These are phyloP conservation scores for Polydesmus complanatus DNA, from an alignment of 2,888 invertebrate genomes.

Conservation along the genomic window DNA sequence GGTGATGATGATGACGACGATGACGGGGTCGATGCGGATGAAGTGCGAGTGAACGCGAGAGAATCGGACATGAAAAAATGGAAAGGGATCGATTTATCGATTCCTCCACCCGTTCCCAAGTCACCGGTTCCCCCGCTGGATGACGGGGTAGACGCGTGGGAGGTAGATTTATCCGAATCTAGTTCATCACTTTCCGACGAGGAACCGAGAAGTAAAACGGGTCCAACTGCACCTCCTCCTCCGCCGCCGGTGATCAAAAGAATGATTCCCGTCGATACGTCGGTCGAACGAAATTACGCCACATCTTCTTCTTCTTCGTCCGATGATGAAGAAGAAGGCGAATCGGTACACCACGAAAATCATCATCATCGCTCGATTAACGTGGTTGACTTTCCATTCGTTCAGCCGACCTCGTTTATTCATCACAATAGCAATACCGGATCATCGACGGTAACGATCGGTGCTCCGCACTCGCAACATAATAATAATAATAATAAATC, in stretches of 20 bases:
- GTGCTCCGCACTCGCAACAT: not conserved
- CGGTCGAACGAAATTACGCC: not conserved
- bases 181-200: not conserved
- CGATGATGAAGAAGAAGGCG: not conserved
- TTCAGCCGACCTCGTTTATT: not conserved
- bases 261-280: not conserved
- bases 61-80: not conserved
- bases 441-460: constrained; percentile 11
- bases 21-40: not conserved
- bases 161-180: not conserved
- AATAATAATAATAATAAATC: too few relatives aligned
- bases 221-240: not conserved
- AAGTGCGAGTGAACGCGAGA: not conserved
- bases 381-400: not conserved
- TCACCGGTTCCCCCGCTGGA: not conserved
- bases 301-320: not conserved
- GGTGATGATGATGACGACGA: not conserved
- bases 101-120: not conserved
- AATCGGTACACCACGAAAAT: too few relatives aligned
- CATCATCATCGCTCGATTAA: not conserved
- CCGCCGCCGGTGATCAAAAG: not conserved
- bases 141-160: not conserved
- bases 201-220: not conserved
- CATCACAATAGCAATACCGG: constrained; percentile 7
- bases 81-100: not conserved